Evolutionary conservation across 1,140 invertebrate species (phyloP), one percentile per base, ranked within the genome.

Genomic region (Sesamia nonagrioides): DNA sequence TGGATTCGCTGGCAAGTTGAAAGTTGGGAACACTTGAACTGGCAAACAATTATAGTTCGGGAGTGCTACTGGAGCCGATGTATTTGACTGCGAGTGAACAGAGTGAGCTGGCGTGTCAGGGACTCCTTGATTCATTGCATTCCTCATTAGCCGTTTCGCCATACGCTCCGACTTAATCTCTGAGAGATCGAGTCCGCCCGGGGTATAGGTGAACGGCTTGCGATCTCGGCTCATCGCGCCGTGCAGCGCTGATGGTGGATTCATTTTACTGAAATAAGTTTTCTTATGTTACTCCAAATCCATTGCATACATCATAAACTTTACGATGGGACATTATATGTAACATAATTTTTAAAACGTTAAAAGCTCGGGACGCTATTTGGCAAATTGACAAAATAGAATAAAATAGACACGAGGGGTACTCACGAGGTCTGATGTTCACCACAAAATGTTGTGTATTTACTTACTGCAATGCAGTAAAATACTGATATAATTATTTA

Each of bases 161-260:
- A 99, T 98, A 79, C 98, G 96, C 56, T 98, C 98, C 73, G 98
- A 98, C 82, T 97, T 96, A 52, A 99, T 98, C 94, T 99, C 97
- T 0, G 97, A 98, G 8, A 99, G 96, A 92, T 99, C 98, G 66
- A 99, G 95, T 76, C 98, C 98, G 15, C 98, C 98, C 1, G 98
- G 98, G 7, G 98, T 98, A 91, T 99, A 99, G 2, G 98, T 99
- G 92, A 99, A 99, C 7, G 98, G 98, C 90, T 98, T 99, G 89
- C 98, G 98, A 88, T 99, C 98, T 40, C 91, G 89, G 83, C 86
- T 90, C 93, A 99, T 98, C 13, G 98, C 98, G 88, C 98, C 97
- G 87, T 98, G 97, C 58, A 99, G 97, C 48, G 97, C 98, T 56
- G 97, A 96, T 73, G 98, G 98, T 58, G 98, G 97, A 93, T 98